Evolutionary conservation across 2,888 invertebrate genomes (phyloP).

Genomic region (Schizaphis graminum): DNA sequence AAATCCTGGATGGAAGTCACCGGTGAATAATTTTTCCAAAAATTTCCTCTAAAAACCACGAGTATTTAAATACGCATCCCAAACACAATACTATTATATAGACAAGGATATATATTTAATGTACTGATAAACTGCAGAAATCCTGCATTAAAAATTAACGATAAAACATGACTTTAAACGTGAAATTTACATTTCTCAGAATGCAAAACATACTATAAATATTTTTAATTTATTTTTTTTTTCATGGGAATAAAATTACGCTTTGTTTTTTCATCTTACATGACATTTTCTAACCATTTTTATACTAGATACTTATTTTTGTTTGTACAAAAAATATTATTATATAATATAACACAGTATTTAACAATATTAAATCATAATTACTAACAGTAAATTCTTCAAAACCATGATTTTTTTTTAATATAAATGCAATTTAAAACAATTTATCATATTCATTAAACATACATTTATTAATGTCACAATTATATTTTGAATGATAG

Average conservation of each 20-base stretch:
- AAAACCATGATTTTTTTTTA: not conserved
- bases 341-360: no score
- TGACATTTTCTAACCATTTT: no score
- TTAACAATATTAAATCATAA: not conserved
- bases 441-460: not conserved
- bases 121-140: not conserved
- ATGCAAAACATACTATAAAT: not conserved
- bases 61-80: not conserved
- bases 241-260: not conserved
- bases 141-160: not conserved
- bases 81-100: not conserved
- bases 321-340: no score
- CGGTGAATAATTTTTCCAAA: not conserved
- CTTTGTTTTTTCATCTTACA: not conserved
- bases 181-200: not conserved
- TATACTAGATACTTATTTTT: no score
- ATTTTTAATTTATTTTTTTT: not conserved
- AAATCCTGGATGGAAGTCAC: constrained; percentile 2
- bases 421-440: not conserved
- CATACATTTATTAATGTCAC: not conserved
- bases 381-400: not conserved
- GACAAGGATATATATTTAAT: not conserved
- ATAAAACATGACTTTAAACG: not conserved
- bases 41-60: not conserved
- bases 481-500: not conserved